Base-by-base conservation (phyloP, 2,113 vertebrate genomes). In the Zootoca vivipara region DNA sequence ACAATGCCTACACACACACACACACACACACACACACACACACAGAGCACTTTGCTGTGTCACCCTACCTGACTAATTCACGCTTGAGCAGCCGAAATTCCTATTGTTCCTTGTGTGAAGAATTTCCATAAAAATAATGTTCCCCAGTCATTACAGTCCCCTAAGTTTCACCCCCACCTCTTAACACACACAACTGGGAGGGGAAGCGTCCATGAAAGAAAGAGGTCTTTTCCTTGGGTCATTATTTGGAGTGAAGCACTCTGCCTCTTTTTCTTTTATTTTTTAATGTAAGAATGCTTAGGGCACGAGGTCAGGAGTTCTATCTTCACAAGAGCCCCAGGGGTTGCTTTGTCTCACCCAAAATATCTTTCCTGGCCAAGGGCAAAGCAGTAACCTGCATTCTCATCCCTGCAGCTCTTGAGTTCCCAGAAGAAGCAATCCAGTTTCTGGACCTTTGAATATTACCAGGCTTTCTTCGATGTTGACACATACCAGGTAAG, bases 391-490 rank as follows among this genome's bases (percentile, higher is more conserved):
- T 33, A 15, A 72, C 38, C 80, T 69, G 40, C n/a, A 30, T 12
- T 80, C 46, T 40, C 85, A 7, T 93, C 30, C 13, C 78, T 87
- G 82, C 93, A 98, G 98, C 96, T 98, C 74, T 94, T 98, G 78
- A 95, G 94, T 90, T 94, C 95, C 85, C 96, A 97, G 89, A 97
- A 97, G 94, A 90, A 94, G 73, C 85, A 91, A 4, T 93, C 96
- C 0, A 96, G 97, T 30, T 98, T 98, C 96, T 98, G 98, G 98
- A 98, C 97, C 6, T 98, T 98, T 85, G 96, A 97, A 89, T 98
- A 98, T 90, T 98, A 98, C 84, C 97, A 98, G 95, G 97, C 97
- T 30, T 98, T 98, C 91, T 98, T 98, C 86, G 96, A 98, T 0
- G 96, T 98, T 90, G 98, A 98, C 93, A 98, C 98, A 1, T 7